Evolutionary conservation across 2,888 invertebrate genomes (phyloP), one percentile per base, ranked within the genome.

Genomic region (Dinocampus coccinellae): DNA sequence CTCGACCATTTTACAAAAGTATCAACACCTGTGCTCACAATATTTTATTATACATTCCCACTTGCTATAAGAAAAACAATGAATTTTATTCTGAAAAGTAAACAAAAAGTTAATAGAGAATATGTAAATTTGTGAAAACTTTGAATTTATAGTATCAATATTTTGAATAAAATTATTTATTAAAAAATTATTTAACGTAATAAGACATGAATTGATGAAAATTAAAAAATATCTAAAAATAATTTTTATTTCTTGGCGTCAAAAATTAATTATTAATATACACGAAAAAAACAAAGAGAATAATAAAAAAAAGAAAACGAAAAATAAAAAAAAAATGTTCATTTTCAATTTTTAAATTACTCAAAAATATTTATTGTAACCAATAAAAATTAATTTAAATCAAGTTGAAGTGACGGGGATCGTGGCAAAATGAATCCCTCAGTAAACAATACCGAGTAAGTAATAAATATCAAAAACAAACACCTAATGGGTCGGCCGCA

Each of bases 391-490:
- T 22, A 61, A 55, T 55, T 55, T 55, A 7, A 55, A 55, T 55
- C 26, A 55, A 55, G 16, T 47, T 47, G 16, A 47, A 16, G 16
- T n/a, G 20, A 6, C 6, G 47, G 47, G 16, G n/a, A 7, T 0
- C 39, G n/a, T n/a, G n/a, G 29, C n/a, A 57, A 24, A 58, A 34
- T 58, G 58, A 58, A 58, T 34, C 16, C 16, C 33, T 68, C 61
- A 11, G 61, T 62, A 61, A 69, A 69, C 69, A 62, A 69, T 69
- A 36, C 26, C 36, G 29, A 16, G 16, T 34, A 24, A 62, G 80
- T 79, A 81, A 83, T 83, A 83, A 82, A 83, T 83, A 83, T 77
- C n/a, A 63, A 69, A 70, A 64, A 69, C 61, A 79, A 81, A 80
- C 79, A 77, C 69, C 79, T 82, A 82, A 83, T 83, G 80, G 81